Conservation (phyloP, 2,113 vertebrate genomes). For the Gobius niger region DNA sequence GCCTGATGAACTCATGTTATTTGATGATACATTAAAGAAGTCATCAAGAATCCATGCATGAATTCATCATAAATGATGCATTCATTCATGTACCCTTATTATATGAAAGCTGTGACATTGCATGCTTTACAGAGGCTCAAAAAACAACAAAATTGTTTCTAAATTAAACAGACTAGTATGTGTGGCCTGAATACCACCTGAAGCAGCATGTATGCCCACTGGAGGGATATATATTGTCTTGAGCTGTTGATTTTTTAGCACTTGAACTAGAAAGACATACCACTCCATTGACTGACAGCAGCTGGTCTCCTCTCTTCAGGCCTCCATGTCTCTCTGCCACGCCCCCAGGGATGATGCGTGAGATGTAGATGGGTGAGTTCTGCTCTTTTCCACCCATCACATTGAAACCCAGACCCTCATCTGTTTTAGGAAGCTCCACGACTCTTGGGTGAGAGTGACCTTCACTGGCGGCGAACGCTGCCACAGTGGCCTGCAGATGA, state of each 20-base stretch:
- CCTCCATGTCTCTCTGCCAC: conserved; percentile 96
- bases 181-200: no score
- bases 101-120: no score
- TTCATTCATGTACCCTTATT: no score
- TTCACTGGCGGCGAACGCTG: conserved; percentile 97
- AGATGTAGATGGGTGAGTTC: conserved; percentile 99
- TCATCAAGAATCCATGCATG: no score
- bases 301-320: conserved; percentile 97
- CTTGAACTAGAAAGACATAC: conserved; percentile 70
- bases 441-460: conserved; percentile 97
- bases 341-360: conserved; percentile 97
- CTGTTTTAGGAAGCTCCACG: conserved; percentile 97
- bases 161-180: no score
- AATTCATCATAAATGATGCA: no score
- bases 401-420: conserved; percentile 98
- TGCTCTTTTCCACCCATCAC: conserved; percentile 99
- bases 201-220: no score
- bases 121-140: no score
- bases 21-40: no score
- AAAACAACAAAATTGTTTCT: no score
- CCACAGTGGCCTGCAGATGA: conserved; percentile 91
- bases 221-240: not conserved
- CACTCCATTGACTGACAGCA: conserved; percentile 98
- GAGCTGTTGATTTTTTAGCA: not conserved
- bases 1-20: no score